Conservation (phyloP, 2,888 invertebrate species). For the Aproaerema taeniolella region DNA sequence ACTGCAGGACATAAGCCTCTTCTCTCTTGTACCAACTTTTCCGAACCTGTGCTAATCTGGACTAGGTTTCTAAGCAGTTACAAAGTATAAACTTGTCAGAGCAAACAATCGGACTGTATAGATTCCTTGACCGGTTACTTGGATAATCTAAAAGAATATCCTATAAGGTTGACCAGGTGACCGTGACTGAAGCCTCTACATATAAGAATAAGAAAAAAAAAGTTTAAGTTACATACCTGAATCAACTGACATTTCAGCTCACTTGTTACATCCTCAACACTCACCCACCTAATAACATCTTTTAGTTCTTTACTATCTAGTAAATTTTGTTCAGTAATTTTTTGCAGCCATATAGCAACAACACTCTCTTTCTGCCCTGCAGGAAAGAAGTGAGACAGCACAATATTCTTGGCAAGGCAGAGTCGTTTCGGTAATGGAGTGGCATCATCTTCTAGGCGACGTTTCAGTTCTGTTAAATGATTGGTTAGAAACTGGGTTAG, state of each 20-base stretch:
- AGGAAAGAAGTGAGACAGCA: conserved; percentile 63
- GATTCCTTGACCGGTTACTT: too few relatives aligned
- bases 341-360: conserved; percentile 67
- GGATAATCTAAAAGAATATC: too few relatives aligned
- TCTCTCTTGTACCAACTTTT: too few relatives aligned
- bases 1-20: too few relatives aligned
- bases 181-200: too few relatives aligned
- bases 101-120: too few relatives aligned
- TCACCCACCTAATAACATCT: conserved; percentile 49
- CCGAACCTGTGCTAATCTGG: too few relatives aligned
- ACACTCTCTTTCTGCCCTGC: conserved; percentile 67
- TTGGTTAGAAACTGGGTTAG: background rate
- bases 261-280: conserved; percentile 47
- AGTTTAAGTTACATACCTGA: conserved; percentile 43
- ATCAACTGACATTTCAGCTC: conserved; percentile 55
- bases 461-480: conserved; percentile 64
- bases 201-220: too few relatives aligned
- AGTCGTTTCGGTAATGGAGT: conserved; percentile 69
- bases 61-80: too few relatives aligned
- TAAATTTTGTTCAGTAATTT: conserved; percentile 37
- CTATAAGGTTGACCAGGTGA: too few relatives aligned
- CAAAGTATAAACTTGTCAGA: too few relatives aligned
- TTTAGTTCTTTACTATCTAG: conserved; percentile 42
- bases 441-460: conserved; percentile 52
- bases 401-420: conserved; percentile 72